Conservation (phyloP, 2,113 vertebrate species). For the Piaya cayana region DNA sequence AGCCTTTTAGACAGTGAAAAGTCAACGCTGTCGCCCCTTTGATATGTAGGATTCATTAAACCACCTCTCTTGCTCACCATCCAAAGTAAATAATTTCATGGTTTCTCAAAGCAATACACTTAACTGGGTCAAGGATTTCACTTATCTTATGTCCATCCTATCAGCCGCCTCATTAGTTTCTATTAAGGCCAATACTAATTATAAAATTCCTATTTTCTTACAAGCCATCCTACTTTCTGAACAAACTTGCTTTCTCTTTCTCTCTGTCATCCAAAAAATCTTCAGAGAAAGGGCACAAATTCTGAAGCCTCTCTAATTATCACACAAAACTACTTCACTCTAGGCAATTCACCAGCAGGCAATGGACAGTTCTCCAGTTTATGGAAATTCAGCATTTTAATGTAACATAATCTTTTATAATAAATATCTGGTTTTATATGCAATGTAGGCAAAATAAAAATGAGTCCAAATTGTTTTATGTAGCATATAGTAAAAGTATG, state of each 20-base stretch:
- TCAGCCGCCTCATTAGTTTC: constrained; percentile 23
- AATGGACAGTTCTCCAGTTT: background rate
- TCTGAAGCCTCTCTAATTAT: background rate
- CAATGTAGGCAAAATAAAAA: background rate
- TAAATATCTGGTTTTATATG: background rate
- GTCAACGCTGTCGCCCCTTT: background rate
- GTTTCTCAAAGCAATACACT: background rate
- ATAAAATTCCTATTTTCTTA: constrained; percentile 41
- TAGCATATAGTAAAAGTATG: background rate
- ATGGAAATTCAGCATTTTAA: background rate
- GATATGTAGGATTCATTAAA: background rate
- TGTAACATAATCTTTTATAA: background rate
- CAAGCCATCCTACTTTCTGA: constrained; percentile 4
- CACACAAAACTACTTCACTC: background rate
- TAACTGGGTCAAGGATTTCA: background rate
- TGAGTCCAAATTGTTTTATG: background rate
- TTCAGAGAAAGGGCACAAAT: background rate
- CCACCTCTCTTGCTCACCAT: background rate
- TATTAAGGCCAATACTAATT: constrained; percentile 40
- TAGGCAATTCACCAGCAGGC: background rate
- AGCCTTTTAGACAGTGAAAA: background rate
- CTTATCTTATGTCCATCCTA: background rate
- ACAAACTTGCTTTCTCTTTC: background rate
- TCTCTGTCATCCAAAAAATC: background rate
- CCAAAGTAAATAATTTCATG: constrained; percentile 23